Evolutionary conservation across 2,888 invertebrate genomes (phyloP).

Genomic region (Tortrix viridana): DNA sequence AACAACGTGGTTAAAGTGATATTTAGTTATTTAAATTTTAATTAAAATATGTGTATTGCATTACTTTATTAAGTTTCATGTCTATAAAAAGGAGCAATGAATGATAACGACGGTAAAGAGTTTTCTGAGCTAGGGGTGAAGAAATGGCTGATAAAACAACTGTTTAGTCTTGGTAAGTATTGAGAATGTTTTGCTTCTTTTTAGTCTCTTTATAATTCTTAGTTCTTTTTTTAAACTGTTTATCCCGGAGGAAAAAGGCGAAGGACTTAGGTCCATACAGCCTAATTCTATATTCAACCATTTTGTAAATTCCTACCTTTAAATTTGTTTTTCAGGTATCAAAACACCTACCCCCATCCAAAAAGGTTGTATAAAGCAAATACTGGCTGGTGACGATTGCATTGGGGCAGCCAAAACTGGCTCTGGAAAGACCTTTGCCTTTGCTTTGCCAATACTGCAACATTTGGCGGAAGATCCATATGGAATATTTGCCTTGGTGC

Average conservation of each 20-base stretch:
- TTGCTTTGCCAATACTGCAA: conserved; percentile 97
- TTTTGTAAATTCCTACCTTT: not conserved
- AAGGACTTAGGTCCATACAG: no score
- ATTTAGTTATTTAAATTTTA: no score
- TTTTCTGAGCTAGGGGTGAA: conserved; percentile 87
- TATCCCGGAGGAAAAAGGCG: no score
- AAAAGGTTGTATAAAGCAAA: conserved; percentile 90
- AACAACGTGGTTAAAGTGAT: conserved; percentile 19
- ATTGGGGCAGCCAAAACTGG: conserved; percentile 99
- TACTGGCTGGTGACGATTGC: conserved; percentile 92
- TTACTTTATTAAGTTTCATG: not conserved
- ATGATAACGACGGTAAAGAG: conserved; percentile 68
- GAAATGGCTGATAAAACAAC: conserved; percentile 90
- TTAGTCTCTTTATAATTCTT: not conserved
- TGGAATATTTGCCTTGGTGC: conserved; percentile 96
- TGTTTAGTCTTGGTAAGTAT: conserved; percentile 86
- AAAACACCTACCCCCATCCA: conserved; percentile 93
- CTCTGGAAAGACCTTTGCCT: conserved; percentile 98
- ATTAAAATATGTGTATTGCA: no score
- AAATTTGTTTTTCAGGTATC: conserved; percentile 83
- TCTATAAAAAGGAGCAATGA: conserved; percentile 50
- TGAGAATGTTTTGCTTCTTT: not conserved
- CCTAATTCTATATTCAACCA: no score
- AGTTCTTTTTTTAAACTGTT: no score
- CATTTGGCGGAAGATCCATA: conserved; percentile 96